phyloP scores from a whole-genome alignment of 2,797 vertebrate genomes.

The Sphenopsis melanotis region DNA sequence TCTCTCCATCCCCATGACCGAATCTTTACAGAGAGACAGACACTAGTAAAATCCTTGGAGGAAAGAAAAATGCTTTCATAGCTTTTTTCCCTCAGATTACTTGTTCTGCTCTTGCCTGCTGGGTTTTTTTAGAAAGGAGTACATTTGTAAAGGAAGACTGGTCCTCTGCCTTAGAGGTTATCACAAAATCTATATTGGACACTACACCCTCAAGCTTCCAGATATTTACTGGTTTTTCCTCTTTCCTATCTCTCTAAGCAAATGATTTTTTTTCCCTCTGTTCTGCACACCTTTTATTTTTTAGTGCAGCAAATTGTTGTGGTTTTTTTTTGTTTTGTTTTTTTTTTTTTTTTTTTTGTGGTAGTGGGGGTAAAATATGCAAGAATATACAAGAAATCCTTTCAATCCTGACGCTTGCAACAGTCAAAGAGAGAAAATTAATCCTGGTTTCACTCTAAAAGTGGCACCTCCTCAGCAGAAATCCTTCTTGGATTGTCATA shows the following conservation, averaged over 20 bases:
- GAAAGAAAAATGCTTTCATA: conserved; percentile 31
- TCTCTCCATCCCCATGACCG: background rate
- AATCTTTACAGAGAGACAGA: conserved; percentile 14
- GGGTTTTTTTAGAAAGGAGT: conserved; percentile 12
- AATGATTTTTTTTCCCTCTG: background rate
- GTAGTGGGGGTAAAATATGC: background rate
- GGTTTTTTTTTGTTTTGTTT: no score
- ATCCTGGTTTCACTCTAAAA: background rate
- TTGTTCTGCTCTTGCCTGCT: background rate
- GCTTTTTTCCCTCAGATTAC: conserved; percentile 29
- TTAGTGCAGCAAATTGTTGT: background rate
- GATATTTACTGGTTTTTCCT: background rate
- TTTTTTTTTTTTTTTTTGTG: background rate
- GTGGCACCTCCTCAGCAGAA: background rate
- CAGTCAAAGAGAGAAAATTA: background rate
- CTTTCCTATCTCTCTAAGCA: background rate
- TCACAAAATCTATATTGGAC: background rate
- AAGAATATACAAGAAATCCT: background rate
- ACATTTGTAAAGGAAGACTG: conserved; percentile 25
- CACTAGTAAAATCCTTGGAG: conserved; percentile 27
- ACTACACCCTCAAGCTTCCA: background rate
- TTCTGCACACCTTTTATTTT: background rate
- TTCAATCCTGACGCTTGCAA: background rate
- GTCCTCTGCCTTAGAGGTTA: background rate
- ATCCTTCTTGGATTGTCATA: background rate